Evolutionary conservation across 2,113 vertebrate species (phyloP).

Genomic region (Sigmodon hispidus): DNA sequence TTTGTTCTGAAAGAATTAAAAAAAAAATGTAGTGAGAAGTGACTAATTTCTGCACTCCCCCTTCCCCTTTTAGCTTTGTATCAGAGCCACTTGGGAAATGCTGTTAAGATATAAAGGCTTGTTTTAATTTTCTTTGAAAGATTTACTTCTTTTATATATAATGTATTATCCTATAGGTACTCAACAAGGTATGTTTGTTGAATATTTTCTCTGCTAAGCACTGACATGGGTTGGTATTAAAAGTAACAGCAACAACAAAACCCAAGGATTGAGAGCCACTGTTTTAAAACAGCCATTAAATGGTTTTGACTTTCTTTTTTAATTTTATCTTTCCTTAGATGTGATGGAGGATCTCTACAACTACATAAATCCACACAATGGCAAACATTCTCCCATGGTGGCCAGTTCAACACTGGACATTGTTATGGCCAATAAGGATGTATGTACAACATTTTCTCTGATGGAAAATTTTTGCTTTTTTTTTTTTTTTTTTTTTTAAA

Average conservation of each 20-base stretch:
- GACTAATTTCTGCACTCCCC: constrained; percentile 32
- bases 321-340: constrained; percentile 82
- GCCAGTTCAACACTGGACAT: constrained; percentile 93
- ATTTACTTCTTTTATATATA: constrained; percentile 6
- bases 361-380: constrained; percentile 94
- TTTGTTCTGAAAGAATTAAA: constrained; percentile 28
- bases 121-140: background rate
- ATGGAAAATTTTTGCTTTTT: background rate
- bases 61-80: background rate
- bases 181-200: constrained; percentile 41
- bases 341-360: constrained; percentile 98
- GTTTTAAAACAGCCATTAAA: background rate
- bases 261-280: background rate
- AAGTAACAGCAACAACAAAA: background rate
- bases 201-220: constrained; percentile 6
- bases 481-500: background rate
- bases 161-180: constrained; percentile 24
- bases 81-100: background rate
- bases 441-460: constrained; percentile 81
- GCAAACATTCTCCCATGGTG: constrained; percentile 95
- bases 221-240: background rate
- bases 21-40: background rate
- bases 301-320: constrained; percentile 36
- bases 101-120: background rate
- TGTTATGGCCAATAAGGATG: constrained; percentile 94